phyloP scores from a whole-genome alignment of 2,113 vertebrate species.

The Mus spicilegus region DNA sequence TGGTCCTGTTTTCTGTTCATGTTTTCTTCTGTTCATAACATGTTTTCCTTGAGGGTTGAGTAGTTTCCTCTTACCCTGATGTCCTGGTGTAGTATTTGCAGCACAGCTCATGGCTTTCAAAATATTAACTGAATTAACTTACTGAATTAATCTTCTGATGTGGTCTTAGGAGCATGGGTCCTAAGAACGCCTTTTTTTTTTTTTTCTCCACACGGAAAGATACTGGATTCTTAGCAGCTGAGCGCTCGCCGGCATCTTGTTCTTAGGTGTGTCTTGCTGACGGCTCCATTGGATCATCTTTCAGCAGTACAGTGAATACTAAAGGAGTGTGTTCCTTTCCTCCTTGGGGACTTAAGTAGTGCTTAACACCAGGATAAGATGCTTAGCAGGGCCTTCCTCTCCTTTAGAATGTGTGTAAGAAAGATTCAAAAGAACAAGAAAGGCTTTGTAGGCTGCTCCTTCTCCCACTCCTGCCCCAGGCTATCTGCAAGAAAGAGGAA shows the following conservation, averaged over 20 bases:
- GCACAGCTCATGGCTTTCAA: neutral
- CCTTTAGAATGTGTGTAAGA: conserved; percentile 66
- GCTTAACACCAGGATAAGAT: conserved; percentile 66
- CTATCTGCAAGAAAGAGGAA: neutral
- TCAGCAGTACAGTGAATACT: conserved; percentile 64
- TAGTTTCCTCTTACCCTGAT: neutral
- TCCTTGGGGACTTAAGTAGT: conserved; percentile 62
- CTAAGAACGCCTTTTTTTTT: neutral
- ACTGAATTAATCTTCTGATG: neutral
- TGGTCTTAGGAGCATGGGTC: neutral
- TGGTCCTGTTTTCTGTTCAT: neutral
- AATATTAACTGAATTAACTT: conserved; percentile 28
- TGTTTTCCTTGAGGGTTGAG: neutral
- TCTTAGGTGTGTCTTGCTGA: conserved; percentile 46
- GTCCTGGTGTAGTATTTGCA: neutral
- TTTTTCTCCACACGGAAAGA: neutral
- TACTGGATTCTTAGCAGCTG: neutral
- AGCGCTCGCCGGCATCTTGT: neutral
- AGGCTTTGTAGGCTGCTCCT: conserved; percentile 58
- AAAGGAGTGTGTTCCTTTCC: conserved; percentile 52
- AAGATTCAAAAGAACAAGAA: conserved; percentile 73
- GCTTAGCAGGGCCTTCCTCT: conserved; percentile 64
- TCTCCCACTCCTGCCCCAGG: conserved; percentile 31
- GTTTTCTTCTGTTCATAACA: neutral
- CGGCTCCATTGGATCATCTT: conserved; percentile 61